Percentiles rank a stretch among this genome's conserved stretches.
Conservation (phyloP, 2,888 invertebrate species). For the Eupithecia tripunctaria region DNA sequence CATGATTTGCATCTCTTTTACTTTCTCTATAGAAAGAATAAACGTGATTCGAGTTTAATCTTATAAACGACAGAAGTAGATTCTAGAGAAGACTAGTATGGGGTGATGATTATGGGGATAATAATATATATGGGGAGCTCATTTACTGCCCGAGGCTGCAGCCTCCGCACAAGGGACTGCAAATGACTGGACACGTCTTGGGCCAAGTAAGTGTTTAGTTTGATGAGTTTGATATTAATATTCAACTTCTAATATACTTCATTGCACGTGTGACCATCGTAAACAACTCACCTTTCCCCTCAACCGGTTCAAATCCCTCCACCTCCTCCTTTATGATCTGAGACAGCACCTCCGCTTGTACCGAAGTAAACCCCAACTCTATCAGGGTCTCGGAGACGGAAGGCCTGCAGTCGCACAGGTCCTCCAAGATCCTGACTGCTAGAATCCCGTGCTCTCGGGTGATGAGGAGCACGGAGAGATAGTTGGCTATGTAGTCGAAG, state of each 20-base stretch:
- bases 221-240: neutral
- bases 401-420: slow-evolving; percentile 75
- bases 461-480: slow-evolving; percentile 87
- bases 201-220: no score
- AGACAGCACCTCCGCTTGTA: slow-evolving; percentile 55
- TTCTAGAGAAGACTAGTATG: neutral
- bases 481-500: slow-evolving; percentile 89
- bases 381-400: slow-evolving; percentile 70
- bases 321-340: slow-evolving; percentile 69
- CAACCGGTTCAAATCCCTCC: slow-evolving; percentile 56
- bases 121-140: no score
- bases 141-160: no score
- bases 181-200: no score
- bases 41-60: neutral
- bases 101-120: neutral
- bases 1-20: slow-evolving; percentile 67
- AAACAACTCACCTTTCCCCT: slow-evolving; percentile 61
- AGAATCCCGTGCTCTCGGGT: slow-evolving; percentile 86
- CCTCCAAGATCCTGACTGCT: slow-evolving; percentile 72
- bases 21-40: slow-evolving; percentile 56
- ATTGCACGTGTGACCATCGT: neutral
- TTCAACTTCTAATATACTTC: neutral
- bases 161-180: no score
- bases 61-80: neutral
- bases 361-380: slow-evolving; percentile 56